A percentile compares a stretch with the other conserved stretches of the same genome.
phyloP scores from a whole-genome alignment of 2,888 invertebrate species.

The Oscheius onirici region DNA sequence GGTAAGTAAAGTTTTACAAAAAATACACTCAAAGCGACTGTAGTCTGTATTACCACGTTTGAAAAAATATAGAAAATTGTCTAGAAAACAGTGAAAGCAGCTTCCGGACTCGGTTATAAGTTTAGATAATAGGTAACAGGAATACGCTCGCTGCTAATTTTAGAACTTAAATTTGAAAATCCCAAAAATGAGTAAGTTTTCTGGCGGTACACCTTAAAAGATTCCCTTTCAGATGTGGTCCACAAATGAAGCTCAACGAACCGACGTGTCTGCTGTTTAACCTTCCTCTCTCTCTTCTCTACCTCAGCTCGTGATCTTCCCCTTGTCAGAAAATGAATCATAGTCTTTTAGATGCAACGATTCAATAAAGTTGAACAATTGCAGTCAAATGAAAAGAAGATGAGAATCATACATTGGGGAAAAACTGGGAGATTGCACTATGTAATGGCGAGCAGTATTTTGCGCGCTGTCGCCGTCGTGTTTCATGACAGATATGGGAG shows the following conservation, averaged over 20 bases:
- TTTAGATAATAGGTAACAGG: too few relatives aligned
- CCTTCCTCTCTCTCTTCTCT: neutral
- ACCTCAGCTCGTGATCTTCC: neutral
- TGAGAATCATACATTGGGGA: neutral
- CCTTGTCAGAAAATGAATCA: neutral
- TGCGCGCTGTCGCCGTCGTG: constrained; percentile 26
- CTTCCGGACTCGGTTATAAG: too few relatives aligned
- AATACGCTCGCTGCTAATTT: too few relatives aligned
- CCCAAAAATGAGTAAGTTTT: neutral
- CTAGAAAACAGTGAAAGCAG: too few relatives aligned
- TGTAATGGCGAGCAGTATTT: constrained; percentile 1
- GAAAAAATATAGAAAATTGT: too few relatives aligned
- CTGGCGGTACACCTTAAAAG: neutral
- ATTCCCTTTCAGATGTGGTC: neutral
- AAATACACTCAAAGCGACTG: too few relatives aligned
- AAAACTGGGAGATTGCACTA: constrained; percentile 1
- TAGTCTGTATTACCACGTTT: too few relatives aligned
- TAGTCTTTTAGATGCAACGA: constrained; percentile 8
- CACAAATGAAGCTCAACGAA: neutral
- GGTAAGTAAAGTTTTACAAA: too few relatives aligned
- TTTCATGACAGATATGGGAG: constrained; percentile 6
- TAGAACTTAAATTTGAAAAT: too few relatives aligned
- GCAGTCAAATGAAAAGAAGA: constrained; percentile 19
- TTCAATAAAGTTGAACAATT: constrained; percentile 28
- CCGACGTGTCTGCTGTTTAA: constrained; percentile 12